A percentile compares a stretch with the other conserved stretches of the same genome.
Conservation (phyloP, 2,113 vertebrate species). For the Sula dactylatra region DNA sequence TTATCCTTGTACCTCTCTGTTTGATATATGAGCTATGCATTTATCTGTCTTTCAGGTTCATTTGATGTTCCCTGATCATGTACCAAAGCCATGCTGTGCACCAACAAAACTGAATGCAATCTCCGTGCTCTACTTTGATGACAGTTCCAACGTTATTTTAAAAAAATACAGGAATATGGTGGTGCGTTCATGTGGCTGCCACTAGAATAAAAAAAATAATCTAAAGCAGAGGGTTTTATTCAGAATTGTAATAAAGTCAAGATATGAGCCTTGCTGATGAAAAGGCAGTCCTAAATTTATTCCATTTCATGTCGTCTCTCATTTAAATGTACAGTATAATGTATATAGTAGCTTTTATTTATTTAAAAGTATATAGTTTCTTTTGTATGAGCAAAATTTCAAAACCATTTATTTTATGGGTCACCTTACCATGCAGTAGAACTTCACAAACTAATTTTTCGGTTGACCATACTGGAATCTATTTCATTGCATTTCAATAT, state of each 20-base stretch:
- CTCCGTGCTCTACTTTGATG: conserved; percentile 99
- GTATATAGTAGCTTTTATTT: conserved; percentile 98
- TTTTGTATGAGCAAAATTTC: conserved; percentile 63
- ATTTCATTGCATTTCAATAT: conserved; percentile 27
- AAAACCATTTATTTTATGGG: conserved; percentile 59
- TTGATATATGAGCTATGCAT: conserved; percentile 29
- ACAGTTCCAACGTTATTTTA: conserved; percentile 98
- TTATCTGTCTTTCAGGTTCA: conserved; percentile 85
- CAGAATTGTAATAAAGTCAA: conserved; percentile 63
- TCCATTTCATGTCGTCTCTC: conserved; percentile 73
- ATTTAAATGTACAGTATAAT: conserved; percentile 90
- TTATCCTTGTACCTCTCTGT: conserved; percentile 1
- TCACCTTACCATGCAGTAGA: conserved; percentile 19
- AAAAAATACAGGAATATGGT: conserved; percentile 99
- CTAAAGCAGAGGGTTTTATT: conserved; percentile 57
- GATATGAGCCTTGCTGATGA: conserved; percentile 42
- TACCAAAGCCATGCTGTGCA: conserved; percentile 98
- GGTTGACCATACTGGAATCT: neutral
- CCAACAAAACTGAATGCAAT: conserved; percentile 98
- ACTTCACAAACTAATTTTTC: conserved; percentile 42
- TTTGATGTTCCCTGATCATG: conserved; percentile 98
- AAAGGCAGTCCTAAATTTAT: conserved; percentile 62
- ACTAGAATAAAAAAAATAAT: conserved; percentile 75
- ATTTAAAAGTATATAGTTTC: conserved; percentile 84
- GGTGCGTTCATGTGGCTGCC: conserved; percentile 96